Conservation (phyloP, 2,797 vertebrate species). For the Siniperca undulata region DNA sequence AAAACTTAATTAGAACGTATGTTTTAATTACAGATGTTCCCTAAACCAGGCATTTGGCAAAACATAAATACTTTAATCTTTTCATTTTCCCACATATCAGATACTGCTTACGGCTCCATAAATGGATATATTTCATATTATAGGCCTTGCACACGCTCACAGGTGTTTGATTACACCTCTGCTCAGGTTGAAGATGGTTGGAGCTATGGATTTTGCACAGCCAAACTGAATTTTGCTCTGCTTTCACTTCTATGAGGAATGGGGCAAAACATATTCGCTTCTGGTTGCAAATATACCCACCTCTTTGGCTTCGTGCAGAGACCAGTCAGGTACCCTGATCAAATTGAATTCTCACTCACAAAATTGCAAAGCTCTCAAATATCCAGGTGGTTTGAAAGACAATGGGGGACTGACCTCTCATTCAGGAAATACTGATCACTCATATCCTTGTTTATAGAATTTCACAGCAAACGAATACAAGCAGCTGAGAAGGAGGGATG, state of each 20-base stretch:
- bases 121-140: not conserved
- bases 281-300: not conserved
- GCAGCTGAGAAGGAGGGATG: not conserved
- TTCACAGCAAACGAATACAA: not conserved
- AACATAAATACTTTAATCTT: not conserved
- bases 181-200: not conserved
- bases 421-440: not conserved
- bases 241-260: not conserved
- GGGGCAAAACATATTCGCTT: not conserved
- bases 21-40: not conserved
- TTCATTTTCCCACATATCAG: not conserved
- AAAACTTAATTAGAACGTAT: not conserved
- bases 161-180: not conserved
- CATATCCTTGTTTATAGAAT: not conserved
- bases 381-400: not conserved
- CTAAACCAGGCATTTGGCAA: not conserved
- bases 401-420: too few relatives aligned
- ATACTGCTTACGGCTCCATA: not conserved
- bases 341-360: not conserved
- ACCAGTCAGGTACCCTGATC: not conserved
- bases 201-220: not conserved
- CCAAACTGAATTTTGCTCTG: not conserved
- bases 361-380: too few relatives aligned
- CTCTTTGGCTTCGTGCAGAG: not conserved
- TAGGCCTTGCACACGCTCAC: not conserved